Conservation (phyloP, 2,797 vertebrate species). For the Stomatorhinus walkeri region DNA sequence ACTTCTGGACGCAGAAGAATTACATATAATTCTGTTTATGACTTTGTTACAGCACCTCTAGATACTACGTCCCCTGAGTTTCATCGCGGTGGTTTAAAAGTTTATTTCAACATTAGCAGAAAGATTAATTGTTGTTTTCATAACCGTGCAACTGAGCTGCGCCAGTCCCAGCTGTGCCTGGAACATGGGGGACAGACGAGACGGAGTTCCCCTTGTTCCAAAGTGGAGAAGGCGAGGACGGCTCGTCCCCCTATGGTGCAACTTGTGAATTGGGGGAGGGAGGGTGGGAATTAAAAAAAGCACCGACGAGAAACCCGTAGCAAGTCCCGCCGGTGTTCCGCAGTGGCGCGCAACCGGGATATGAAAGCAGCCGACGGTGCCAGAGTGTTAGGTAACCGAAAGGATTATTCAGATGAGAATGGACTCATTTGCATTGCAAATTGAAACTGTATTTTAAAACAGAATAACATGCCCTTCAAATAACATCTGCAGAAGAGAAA, state of each 20-base stretch:
- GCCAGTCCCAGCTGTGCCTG: background rate
- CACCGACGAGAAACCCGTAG: background rate
- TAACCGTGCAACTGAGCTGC: background rate
- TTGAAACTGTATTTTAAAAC: slow-evolving; percentile 49
- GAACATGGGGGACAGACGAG: background rate
- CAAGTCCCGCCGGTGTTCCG: slow-evolving; percentile 20
- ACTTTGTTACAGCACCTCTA: background rate
- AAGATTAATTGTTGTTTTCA: slow-evolving; percentile 6
- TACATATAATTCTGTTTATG: background rate
- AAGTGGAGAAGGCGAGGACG: background rate
- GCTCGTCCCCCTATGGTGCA: background rate
- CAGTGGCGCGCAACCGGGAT: slow-evolving; percentile 19
- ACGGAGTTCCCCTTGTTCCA: background rate
- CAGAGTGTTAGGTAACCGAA: slow-evolving; percentile 43
- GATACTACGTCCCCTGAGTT: background rate
- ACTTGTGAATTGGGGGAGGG: background rate
- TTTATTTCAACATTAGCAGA: slow-evolving; percentile 6
- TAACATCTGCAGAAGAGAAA: slow-evolving; percentile 53
- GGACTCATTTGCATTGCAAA: slow-evolving; percentile 57
- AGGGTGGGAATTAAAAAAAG: background rate
- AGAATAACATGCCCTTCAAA: slow-evolving; percentile 57
- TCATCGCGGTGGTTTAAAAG: background rate
- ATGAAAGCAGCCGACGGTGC: slow-evolving; percentile 31
- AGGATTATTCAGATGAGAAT: slow-evolving; percentile 55
- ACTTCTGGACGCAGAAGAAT: background rate